These are phyloP conservation scores for Dermochelys coriacea DNA, from an alignment of 2,797 vertebrate species.

Conservation along the genomic window DNA sequence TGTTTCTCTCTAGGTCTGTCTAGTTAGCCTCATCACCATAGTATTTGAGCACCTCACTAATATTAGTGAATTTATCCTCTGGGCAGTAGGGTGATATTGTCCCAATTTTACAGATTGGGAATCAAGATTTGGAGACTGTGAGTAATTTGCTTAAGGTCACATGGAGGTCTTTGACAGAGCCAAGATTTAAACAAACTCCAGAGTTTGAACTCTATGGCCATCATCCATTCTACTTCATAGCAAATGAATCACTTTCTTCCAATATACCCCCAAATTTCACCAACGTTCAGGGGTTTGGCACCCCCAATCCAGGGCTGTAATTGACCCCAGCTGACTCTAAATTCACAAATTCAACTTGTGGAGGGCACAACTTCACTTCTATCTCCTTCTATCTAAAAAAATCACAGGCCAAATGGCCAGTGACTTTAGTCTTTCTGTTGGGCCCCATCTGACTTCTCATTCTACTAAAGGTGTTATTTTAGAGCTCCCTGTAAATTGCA, in stretches of 20 bases:
- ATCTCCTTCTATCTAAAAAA: neutral
- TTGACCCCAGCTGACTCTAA: neutral
- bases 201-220: neutral
- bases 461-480: neutral
- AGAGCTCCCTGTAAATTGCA: neutral
- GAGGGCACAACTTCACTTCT: neutral
- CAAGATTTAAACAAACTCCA: neutral
- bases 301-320: neutral
- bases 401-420: neutral
- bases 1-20: neutral
- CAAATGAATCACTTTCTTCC: neutral
- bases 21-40: neutral
- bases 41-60: neutral
- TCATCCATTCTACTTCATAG: neutral
- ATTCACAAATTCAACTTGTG: neutral
- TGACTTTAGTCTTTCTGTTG: neutral
- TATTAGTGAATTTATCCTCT: neutral
- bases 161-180: accelerated
- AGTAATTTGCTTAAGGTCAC: neutral
- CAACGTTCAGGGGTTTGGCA: neutral
- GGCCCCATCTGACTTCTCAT: neutral
- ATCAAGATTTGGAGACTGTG: neutral
- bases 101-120: neutral
- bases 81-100: neutral
- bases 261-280: neutral